phyloP scores from a whole-genome alignment of 2,888 invertebrate genomes.

The Heliconius aoede region DNA sequence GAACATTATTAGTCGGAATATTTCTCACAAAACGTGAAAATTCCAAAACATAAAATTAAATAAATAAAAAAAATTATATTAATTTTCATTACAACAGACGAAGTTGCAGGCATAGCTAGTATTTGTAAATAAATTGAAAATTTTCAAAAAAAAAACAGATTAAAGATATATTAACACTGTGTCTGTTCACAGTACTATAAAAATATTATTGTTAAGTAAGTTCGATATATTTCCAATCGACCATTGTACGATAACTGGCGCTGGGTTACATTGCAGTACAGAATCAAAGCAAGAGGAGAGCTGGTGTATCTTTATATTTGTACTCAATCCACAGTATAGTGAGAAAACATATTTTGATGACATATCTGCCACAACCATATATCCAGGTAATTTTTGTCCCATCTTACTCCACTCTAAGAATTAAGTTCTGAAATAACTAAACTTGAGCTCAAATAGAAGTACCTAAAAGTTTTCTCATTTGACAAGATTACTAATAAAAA shows the following conservation, averaged over 20 bases:
- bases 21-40: too few relatives aligned
- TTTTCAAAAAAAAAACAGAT: too few relatives aligned
- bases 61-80: too few relatives aligned
- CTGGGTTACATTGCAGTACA: neutral
- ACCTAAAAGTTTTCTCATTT: conserved; percentile 57
- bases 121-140: too few relatives aligned
- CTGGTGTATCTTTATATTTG: neutral
- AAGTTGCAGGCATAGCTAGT: too few relatives aligned
- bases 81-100: too few relatives aligned
- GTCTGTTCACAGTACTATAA: neutral
- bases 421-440: conserved; percentile 48
- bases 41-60: too few relatives aligned
- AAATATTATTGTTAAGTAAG: neutral
- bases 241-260: too few relatives aligned
- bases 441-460: conserved; percentile 48
- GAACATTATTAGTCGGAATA: too few relatives aligned
- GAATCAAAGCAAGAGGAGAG: neutral
- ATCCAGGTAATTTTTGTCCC: conserved; percentile 22
- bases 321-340: too few relatives aligned
- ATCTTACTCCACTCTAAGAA: conserved; percentile 35
- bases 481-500: conserved; percentile 54
- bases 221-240: neutral
- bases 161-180: too few relatives aligned
- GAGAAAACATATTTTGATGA: neutral
- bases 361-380: conserved; percentile 2